Evolutionary conservation across 2,888 invertebrate species (phyloP).

Genomic region (Agelastica alni): DNA sequence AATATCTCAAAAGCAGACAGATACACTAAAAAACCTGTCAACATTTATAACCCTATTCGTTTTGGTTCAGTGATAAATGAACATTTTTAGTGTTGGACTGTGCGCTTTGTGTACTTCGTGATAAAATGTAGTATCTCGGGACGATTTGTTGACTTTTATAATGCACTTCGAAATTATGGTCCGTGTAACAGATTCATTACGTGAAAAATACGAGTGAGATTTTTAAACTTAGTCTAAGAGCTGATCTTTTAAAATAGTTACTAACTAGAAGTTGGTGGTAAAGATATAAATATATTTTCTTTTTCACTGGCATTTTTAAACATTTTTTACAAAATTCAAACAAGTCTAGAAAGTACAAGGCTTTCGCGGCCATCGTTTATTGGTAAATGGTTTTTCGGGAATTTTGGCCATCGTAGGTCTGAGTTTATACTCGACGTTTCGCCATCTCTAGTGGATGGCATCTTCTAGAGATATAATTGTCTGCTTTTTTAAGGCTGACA

Average conservation of each 20-base stretch:
- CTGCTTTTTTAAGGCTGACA: no score
- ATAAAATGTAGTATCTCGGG: constrained; percentile 16
- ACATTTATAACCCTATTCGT: constrained; percentile 20
- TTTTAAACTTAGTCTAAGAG: constrained; percentile 2
- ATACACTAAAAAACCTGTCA: constrained; percentile 28
- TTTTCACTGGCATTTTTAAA: no score
- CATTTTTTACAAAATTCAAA: no score
- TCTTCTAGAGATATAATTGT: no score
- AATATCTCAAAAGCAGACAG: constrained; percentile 4
- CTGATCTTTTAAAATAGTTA: not conserved
- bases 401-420: no score
- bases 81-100: constrained; percentile 9
- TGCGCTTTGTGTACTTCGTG: constrained; percentile 6
- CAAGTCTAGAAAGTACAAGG: no score
- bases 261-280: no score
- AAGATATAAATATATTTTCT: no score
- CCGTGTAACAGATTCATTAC: constrained; percentile 25
- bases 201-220: constrained; percentile 5
- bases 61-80: constrained; percentile 18
- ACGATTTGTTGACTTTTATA: constrained; percentile 29
- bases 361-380: no score
- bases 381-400: no score
- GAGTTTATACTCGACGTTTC: no score
- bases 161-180: constrained; percentile 25
- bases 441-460: no score